These are phyloP conservation scores for Cephalopterus ornatus DNA, from an alignment of 2,113 vertebrate species.

Conservation along the genomic window DNA sequence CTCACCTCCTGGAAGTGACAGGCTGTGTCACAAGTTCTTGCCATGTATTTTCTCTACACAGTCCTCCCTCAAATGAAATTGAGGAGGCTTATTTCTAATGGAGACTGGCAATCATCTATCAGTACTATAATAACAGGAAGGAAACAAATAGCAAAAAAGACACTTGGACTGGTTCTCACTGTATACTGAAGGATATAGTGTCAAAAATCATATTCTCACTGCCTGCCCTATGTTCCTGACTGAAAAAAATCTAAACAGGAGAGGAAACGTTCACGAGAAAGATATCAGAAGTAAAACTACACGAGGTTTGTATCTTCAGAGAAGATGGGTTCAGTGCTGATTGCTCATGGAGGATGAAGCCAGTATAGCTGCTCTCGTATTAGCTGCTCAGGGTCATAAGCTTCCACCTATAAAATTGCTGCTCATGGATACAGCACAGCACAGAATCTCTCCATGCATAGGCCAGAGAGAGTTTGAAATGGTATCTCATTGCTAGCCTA, in stretches of 20 bases:
- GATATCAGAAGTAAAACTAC: not conserved
- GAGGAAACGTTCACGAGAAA: not conserved
- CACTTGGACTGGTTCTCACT: not conserved
- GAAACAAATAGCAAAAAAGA: not conserved
- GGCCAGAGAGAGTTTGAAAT: not conserved
- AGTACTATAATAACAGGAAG: not conserved
- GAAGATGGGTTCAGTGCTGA: not conserved
- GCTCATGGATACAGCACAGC: accelerated
- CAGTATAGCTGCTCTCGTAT: not conserved
- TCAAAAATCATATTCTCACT: not conserved
- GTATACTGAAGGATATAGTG: not conserved
- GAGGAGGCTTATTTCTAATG: not conserved
- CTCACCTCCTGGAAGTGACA: slow-evolving; percentile 7
- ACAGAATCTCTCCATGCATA: not conserved
- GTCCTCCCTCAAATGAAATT: not conserved
- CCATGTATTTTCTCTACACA: not conserved
- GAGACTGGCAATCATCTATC: not conserved
- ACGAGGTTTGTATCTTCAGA: not conserved
- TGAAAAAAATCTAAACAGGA: not conserved
- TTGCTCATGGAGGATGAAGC: not conserved
- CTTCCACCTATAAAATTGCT: not conserved
- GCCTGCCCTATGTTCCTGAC: not conserved
- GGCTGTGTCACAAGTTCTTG: not conserved
- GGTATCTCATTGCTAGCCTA: not conserved
- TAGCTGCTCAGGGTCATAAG: not conserved